Percentiles rank a stretch among this genome's conserved stretches.
phyloP scores from a whole-genome alignment of 1,140 invertebrate genomes.

The Cephus cinctus region DNA sequence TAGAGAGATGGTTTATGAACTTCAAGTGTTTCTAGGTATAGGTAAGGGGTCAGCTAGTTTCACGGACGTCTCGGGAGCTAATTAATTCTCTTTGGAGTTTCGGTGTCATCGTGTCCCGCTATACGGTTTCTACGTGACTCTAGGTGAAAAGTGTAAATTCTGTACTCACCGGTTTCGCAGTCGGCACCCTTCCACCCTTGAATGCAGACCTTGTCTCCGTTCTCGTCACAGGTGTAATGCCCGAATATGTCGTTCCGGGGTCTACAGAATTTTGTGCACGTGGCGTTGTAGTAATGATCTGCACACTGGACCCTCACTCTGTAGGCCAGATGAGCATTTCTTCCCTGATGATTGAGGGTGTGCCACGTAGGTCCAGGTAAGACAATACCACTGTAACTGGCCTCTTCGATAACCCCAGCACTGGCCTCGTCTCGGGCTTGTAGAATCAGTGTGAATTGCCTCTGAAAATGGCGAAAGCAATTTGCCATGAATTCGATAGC shows the following conservation, averaged over 20 bases:
- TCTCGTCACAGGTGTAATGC: constrained; percentile 86
- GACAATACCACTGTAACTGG: constrained; percentile 86
- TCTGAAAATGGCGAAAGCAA: constrained; percentile 65
- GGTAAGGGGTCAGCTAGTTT: too few relatives aligned
- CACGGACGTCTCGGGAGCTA: too few relatives aligned
- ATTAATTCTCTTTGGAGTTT: too few relatives aligned
- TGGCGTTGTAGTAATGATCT: constrained; percentile 91
- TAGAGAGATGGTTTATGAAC: too few relatives aligned
- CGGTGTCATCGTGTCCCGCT: too few relatives aligned
- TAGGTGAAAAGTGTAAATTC: constrained; percentile 11
- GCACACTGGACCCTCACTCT: constrained; percentile 88
- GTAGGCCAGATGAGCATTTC: constrained; percentile 76
- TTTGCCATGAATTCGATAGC: too few relatives aligned
- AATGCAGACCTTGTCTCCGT: constrained; percentile 89
- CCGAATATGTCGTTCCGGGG: constrained; percentile 91
- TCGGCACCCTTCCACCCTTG: constrained; percentile 91
- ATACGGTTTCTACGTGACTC: too few relatives aligned
- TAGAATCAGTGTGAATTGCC: constrained; percentile 87
- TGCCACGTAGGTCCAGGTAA: constrained; percentile 88
- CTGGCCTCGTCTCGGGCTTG: constrained; percentile 82
- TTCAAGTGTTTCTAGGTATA: too few relatives aligned
- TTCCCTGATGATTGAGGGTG: constrained; percentile 78
- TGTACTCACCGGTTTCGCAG: constrained; percentile 81
- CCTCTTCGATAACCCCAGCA: constrained; percentile 79
- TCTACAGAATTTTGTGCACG: constrained; percentile 90